A percentile compares a stretch with the other conserved stretches of the same genome.
These are phyloP conservation scores for Ypsolopha scabrella DNA, from an alignment of 2,888 invertebrate genomes.

Conservation along the genomic window DNA sequence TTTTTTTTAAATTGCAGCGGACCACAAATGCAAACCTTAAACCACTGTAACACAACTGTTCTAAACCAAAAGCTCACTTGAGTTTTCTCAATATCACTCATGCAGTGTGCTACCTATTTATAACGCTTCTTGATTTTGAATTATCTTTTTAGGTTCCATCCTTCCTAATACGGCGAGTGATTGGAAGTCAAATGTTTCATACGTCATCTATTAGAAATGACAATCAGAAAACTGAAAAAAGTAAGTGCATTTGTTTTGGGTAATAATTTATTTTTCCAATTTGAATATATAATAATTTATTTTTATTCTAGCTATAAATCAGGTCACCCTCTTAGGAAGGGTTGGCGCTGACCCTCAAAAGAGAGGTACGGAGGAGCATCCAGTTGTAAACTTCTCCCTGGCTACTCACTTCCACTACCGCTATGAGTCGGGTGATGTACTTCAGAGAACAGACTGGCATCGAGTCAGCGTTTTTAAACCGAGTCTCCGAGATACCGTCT, in stretches of 20 bases:
- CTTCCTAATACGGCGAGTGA: constrained; percentile 16
- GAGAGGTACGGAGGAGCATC: constrained; percentile 84
- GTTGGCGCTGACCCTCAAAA: constrained; percentile 91
- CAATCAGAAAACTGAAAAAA: constrained; percentile 49
- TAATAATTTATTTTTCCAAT: background rate
- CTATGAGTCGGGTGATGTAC: constrained; percentile 81
- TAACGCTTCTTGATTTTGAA: background rate
- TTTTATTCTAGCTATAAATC: constrained; percentile 74
- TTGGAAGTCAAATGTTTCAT: constrained; percentile 16
- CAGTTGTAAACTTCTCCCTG: constrained; percentile 88
- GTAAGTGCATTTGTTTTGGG: constrained; percentile 21
- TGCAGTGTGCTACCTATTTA: no score
- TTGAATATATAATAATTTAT: background rate
- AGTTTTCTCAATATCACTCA: background rate
- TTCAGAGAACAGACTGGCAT: constrained; percentile 94
- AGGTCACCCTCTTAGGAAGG: constrained; percentile 86
- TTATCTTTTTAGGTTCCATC: constrained; percentile 19
- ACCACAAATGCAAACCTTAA: no score
- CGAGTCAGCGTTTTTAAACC: constrained; percentile 89
- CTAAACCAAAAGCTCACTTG: no score
- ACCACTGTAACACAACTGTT: no score
- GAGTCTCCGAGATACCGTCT: constrained; percentile 81
- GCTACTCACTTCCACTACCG: constrained; percentile 91
- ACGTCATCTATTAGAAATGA: constrained; percentile 22
- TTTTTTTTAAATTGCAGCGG: no score